Evolutionary conservation across 2,797 vertebrate species (phyloP), one percentile per base, ranked within the genome.

Genomic region (Thalassophryne amazonica): DNA sequence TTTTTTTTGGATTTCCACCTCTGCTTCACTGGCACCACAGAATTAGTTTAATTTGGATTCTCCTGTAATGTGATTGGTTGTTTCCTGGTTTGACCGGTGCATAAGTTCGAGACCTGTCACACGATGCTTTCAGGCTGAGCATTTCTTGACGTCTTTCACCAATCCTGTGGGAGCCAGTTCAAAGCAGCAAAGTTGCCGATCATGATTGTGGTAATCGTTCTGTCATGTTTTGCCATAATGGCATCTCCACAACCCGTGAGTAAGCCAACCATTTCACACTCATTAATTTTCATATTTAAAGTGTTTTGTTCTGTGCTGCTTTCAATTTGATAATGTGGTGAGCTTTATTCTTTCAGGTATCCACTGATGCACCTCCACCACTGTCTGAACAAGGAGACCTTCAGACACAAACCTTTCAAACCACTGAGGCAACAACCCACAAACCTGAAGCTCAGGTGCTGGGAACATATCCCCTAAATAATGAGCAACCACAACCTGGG

Each of bases 51-150:
- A 56, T 66, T 47, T 61, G 45, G 28, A 31, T 59, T 70, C 57
- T 37, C 40, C 68, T 75, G 55, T 35, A 4, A 6, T 52, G 60
- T 73, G 78, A 89, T 88, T 88, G 84, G 86, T 39, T 48, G 67
- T 34, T 69, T 68, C 23, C 3, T n/a, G 49, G 48, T 6, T 17
- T 10, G 66, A 69, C 55, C 9, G 33, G 51, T 2, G 18, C 77
- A 83, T 85, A 89, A 85, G 78, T 76, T 51, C 31, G 22, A 29
- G 39, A 20, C 22, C 30, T 16, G 27, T 34, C 33, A 34, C 35
- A 18, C 6, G 15, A n/a, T 7, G 14, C 49, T 51, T 57, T 62
- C 62, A 16, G 7, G 16, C 5, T 25, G 34, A 36, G 60, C 39
- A 34, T 55, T 49, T 4, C 36, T 39, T 17, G 6, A 38, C 37